Evolutionary conservation across 2,888 invertebrate genomes (phyloP), one percentile per base, ranked within the genome.

Genomic region (Hemicrepidius hirtus): DNA sequence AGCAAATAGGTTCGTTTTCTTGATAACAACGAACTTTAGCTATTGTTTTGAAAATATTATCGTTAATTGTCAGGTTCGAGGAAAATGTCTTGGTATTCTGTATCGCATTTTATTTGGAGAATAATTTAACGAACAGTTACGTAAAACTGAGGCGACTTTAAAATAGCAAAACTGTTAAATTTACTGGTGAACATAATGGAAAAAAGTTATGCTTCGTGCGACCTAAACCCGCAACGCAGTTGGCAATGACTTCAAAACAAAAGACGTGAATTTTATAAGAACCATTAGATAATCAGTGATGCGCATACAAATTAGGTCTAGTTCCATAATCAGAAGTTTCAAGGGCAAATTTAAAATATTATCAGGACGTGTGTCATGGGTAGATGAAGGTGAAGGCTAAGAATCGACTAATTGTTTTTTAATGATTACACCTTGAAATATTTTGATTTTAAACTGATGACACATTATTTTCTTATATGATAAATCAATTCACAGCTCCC

Each of bases 251-350:
- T 59, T 40, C 35, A 21, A 21, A 67, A 44, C 20, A 35, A n/a
- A 20, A 50, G 53, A 71, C 71, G 71, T 67, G 71, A 67, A 60
- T 71, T 62, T 71, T 60, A 49, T 66, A 59, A 66, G 41, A 65
- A 66, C 50, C 32, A 64, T 71, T 71, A 55, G 32, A 41, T 59
- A 71, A 71, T 21, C 41, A 44, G 20, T 24, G 53, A 59, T 41
- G 37, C 28, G 71, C 60, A 71, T 71, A 71, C 71, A 66, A 71
- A 71, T 71, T 60, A 63, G 44, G 46, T 41, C 62, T 62, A 66
- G 60, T 71, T 66, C 71, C 65, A 71, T 67, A 71, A 71, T 71
- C 71, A 60, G 62, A 46, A 35, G 53, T 46, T 70, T 71, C 71
- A 71, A 71, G 71, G 71, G 12, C 20, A 18, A 32, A 20, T 32